Evolutionary conservation across 2,797 vertebrate species (phyloP), one percentile per base, ranked within the genome.

Genomic region (Ibycter americanus): DNA sequence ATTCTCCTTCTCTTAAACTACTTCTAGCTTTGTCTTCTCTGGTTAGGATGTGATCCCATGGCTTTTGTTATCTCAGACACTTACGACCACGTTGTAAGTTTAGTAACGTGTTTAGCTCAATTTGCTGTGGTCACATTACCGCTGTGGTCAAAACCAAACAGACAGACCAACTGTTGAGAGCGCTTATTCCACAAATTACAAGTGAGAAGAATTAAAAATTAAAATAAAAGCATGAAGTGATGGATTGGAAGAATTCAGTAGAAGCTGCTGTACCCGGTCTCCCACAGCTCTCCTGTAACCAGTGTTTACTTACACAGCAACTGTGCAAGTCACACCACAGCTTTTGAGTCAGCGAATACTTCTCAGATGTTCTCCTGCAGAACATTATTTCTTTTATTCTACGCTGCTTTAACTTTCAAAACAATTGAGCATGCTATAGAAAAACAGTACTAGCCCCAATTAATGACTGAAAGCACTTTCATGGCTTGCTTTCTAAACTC

Each of bases 11-110:
- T 85, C 83, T 38, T 67, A 25, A 59, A 14, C 74, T 40, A 17
- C 89, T 76, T 63, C 12, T 91, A 77, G 87, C 83, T 93, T 71
- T 85, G 77, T 62, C 59, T 91, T 36, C 36, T 68, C 70, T 12
- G 44, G 68, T 10, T 66, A 47, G 65, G n/a, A 88, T 23, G 26
- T 17, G 52, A 78, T 23, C 51, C 91, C 74, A 83, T 44, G 91
- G 83, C 79, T 97, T 87, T 59, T 72, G 61, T 87, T 61, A 70
- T 17, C 55, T 77, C 70, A 22, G 51, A 61, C 23, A 21, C 8
- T 47, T 65, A 55, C 7, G 62, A 87, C 65, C 46, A 22, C 1
- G 11, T 9, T 1, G 0, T 5, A 29, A 2, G 25, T 12, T 38
- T 5, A 58, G 55, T 5, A 51, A 70, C 1, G 0, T 0, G 9